phyloP scores from a whole-genome alignment of 2,888 invertebrate genomes.

The Theretra japonica region DNA sequence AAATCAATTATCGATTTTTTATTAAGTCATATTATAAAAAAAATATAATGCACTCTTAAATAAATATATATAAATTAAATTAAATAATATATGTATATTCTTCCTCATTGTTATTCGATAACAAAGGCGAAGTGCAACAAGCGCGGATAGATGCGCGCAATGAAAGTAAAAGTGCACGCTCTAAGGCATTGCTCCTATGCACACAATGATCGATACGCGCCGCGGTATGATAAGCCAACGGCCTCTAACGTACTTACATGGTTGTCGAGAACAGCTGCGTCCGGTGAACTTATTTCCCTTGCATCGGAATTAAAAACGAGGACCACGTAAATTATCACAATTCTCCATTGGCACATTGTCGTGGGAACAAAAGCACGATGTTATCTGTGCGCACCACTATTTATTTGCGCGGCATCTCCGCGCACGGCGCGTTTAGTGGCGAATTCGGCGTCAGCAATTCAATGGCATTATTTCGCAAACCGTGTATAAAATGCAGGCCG shows the following conservation, averaged over 20 bases:
- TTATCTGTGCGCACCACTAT: conserved; percentile 62
- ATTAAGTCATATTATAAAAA: too few relatives aligned
- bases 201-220: conserved; percentile 51
- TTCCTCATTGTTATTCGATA: background rate
- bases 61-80: background rate
- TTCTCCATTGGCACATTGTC: conserved; percentile 81
- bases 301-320: conserved; percentile 59
- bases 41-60: too few relatives aligned
- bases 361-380: conserved; percentile 58
- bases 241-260: conserved; percentile 66
- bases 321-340: conserved; percentile 74
- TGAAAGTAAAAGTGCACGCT: conserved; percentile 79
- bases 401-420: conserved; percentile 79
- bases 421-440: conserved; percentile 68
- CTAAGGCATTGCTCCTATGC: conserved; percentile 65
- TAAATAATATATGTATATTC: background rate
- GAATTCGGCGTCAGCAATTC: conserved; percentile 68
- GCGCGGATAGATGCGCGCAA: conserved; percentile 36
- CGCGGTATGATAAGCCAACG: conserved; percentile 30
- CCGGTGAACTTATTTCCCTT: conserved; percentile 64
- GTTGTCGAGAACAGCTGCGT: conserved; percentile 60
- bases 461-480: conserved; percentile 80
- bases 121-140: conserved; percentile 38
- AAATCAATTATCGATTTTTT: too few relatives aligned
- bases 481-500: conserved; percentile 71